A percentile compares a stretch with the other conserved stretches of the same genome.
phyloP scores from a whole-genome alignment of 2,797 vertebrate genomes.

The Pantherophis vulpinus region DNA sequence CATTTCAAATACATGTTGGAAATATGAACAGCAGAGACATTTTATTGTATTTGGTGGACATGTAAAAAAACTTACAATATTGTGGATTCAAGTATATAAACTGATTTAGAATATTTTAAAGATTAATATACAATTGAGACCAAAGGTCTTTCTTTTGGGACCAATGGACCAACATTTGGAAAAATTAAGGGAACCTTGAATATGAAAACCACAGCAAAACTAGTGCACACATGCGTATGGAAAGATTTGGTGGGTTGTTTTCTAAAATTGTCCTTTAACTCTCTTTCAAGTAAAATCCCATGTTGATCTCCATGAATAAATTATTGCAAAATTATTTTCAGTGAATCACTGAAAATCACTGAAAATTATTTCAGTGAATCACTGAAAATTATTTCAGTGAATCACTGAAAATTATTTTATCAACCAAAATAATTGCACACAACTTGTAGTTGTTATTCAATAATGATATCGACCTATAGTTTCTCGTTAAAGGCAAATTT shows the following conservation, averaged over 20 bases:
- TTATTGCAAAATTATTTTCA: background rate
- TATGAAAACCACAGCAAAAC: background rate
- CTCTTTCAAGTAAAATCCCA: background rate
- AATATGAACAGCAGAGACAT: background rate
- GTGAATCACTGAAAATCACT: background rate
- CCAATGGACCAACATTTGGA: background rate
- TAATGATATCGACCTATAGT: background rate
- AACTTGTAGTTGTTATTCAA: background rate
- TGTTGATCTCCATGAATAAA: background rate
- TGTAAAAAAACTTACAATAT: background rate
- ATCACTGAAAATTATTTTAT: too few species aligned
- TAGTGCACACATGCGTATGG: background rate
- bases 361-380: too few species aligned
- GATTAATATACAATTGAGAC: background rate
- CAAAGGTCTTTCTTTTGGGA: background rate
- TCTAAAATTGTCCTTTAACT: background rate
- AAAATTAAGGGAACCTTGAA: background rate
- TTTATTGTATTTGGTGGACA: background rate
- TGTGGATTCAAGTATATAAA: background rate
- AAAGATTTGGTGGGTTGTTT: background rate
- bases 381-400: too few species aligned
- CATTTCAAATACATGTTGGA: background rate
- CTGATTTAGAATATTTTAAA: background rate
- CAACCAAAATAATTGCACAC: background rate
- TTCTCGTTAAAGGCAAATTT: background rate